Base-by-base conservation (phyloP, 2,888 invertebrate genomes). In the Erebia aethiops region DNA sequence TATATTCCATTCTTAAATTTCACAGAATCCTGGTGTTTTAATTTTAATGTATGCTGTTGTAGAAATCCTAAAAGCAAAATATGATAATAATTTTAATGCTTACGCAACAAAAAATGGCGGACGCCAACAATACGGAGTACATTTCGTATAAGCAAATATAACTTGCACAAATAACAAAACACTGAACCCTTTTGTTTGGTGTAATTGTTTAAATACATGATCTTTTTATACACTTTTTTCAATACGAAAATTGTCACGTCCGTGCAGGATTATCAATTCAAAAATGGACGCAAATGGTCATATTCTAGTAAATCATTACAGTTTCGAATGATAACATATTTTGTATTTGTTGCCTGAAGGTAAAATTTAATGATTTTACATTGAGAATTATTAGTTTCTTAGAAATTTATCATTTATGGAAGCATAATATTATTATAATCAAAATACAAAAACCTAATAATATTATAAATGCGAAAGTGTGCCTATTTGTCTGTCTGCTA, bases 221-320 rank as follows among this genome's bases (percentile, higher is more conserved):
- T 11, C 18, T 62, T 43, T 66, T 71, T 67, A 73, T 16, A 74
- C 74, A 72, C 77, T 71, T 72, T 74, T 72, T 66, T 73, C 71
- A 76, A 76, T 76, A 72, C 78, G 72, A 73, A 72, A 79, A 79
- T 80, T 78, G 84, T 85, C 88, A 88, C 88, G 88, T 88, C 68
- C 57, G 13, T 74, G 69, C 69, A 70, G 74, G 71, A 76, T 76
- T 83, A 87, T 86, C 83, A 82, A 49, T 70, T 68, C 16, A 51
- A 10, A 54, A 65, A 60, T 60, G 43, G 69, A 74, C 67, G 70
- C 70, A 71, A 71, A 69, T 69, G 63, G 46, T 54, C 61, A 74
- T 77, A 80, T 78, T 75, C 54, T 56, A 66, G 62, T 71, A 71
- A 74, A 63, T 46, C 64, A 68, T 72, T 72, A 65, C 71, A 54